Percentiles rank a stretch among this genome's conserved stretches.
phyloP scores from a whole-genome alignment of 1,140 invertebrate species.

The Druon quercuslanigerum region DNA sequence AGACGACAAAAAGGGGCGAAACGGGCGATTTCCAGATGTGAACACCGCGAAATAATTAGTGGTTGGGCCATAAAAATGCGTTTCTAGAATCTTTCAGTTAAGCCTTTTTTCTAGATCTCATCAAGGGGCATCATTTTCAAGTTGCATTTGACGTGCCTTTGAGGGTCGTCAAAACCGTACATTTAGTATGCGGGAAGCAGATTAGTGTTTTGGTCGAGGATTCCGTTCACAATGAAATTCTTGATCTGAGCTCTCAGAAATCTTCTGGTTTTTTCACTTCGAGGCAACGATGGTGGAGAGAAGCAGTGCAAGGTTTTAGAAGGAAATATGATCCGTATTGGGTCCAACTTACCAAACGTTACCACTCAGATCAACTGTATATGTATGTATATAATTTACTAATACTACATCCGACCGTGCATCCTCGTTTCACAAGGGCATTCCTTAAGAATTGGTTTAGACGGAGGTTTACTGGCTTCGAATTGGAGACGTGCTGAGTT shows the following conservation, averaged over 20 bases:
- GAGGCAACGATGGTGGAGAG: slow-evolving; percentile 15
- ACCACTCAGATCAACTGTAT: not conserved
- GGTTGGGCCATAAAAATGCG: no score
- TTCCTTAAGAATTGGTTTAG: not conserved
- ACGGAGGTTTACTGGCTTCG: slow-evolving; percentile 7
- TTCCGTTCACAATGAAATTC: not conserved
- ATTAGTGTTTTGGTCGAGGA: no score
- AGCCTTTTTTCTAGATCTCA: no score
- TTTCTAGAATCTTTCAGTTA: no score
- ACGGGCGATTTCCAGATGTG: no score
- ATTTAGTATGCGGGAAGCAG: no score
- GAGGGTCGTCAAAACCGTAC: no score
- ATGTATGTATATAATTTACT: not conserved
- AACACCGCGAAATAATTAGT: no score
- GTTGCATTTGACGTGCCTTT: no score
- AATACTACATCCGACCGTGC: not conserved
- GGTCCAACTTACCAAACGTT: not conserved
- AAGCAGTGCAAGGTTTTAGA: not conserved
- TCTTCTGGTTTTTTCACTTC: not conserved
- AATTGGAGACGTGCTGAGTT: slow-evolving; percentile 26
- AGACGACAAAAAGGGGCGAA: no score
- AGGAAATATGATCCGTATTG: slow-evolving; percentile 26
- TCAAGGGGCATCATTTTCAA: no score
- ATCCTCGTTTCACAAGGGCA: not conserved
- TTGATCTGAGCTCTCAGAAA: not conserved